Base-by-base conservation (phyloP, 2,888 invertebrate genomes). In the Caenorhabditis sp. region DNA sequence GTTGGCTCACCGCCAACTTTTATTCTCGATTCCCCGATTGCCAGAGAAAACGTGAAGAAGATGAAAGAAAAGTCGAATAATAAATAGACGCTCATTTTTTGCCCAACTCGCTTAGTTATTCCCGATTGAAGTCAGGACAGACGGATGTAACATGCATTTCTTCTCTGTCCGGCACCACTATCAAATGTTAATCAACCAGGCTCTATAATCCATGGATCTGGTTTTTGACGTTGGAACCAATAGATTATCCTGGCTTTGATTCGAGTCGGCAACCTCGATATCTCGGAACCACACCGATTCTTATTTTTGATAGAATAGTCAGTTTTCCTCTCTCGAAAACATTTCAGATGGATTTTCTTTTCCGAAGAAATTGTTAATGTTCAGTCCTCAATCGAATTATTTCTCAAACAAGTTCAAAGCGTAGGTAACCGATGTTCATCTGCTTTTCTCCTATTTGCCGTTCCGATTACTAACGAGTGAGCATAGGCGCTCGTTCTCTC, bases 11-110 rank as follows among this genome's bases (percentile, higher is more conserved):
- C 67, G 67, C 67, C 76, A 76, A 67, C 61, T 76, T 67, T 61
- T 26, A 50, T 32, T 22, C 8, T 40, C 40, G 32, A 18, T 44
- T 20, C 53, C 24, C 50, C 26, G 13, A 35, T 44, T 8, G 18
- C 32, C 32, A 32, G 5, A 2, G 40, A 67, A 67, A 15, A 11
- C 15, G 47, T n/a, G 50, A 32, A 13, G 40, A 40, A 76, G 40
- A 67, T 51, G 44, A 53, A 61, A 61, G 67, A 68, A 76, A 76
- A 76, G 76, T 76, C 76, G 76, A 76, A 76, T 47, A 67, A 76
- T 68, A 76, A 76, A 76, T 60, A 76, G 11, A 18, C n/a, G 44
- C 58, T 22, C 65, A 60, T 32, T 67, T 76, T 76, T 76, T 60
- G 50, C n/a, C 60, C 9, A 37, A 2, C 32, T 35, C 51, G 15